These are phyloP conservation scores for Lophochroa leadbeateri DNA, from an alignment of 2,113 vertebrate species.

Conservation along the genomic window DNA sequence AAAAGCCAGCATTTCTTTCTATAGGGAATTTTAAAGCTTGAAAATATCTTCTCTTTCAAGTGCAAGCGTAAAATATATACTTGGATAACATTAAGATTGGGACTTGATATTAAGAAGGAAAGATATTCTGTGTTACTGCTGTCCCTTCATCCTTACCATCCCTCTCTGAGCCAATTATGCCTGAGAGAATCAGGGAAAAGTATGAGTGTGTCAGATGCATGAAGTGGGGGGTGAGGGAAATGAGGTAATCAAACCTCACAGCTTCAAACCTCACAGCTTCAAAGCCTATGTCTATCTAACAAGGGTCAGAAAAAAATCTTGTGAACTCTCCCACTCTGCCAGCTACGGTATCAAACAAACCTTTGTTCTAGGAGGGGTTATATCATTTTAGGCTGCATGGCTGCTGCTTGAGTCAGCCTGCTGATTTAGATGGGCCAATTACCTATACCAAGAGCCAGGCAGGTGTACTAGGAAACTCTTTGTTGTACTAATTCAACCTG, in stretches of 20 bases:
- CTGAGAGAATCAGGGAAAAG: background rate
- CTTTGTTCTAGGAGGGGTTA: background rate
- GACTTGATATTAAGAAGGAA: background rate
- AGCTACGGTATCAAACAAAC: background rate
- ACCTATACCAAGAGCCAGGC: background rate
- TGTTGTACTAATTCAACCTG: background rate
- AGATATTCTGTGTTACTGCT: background rate
- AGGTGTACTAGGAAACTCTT: background rate
- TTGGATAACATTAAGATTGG: background rate
- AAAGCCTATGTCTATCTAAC: background rate
- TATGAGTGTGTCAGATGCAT: too few relatives aligned
- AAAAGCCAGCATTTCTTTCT: background rate
- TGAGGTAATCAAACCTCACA: background rate
- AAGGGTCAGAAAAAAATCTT: background rate
- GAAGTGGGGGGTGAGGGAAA: background rate
- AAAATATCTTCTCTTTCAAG: background rate
- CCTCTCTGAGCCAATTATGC: background rate
- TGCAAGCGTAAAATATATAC: background rate
- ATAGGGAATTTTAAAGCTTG: background rate
- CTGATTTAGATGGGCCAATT: background rate
- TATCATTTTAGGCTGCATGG: accelerated
- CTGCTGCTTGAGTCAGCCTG: background rate
- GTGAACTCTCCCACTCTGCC: background rate
- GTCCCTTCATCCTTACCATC: background rate
- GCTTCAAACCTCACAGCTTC: background rate